Conservation (phyloP, 1,140 invertebrate genomes). For the Leptinotarsa undecemlineata region DNA sequence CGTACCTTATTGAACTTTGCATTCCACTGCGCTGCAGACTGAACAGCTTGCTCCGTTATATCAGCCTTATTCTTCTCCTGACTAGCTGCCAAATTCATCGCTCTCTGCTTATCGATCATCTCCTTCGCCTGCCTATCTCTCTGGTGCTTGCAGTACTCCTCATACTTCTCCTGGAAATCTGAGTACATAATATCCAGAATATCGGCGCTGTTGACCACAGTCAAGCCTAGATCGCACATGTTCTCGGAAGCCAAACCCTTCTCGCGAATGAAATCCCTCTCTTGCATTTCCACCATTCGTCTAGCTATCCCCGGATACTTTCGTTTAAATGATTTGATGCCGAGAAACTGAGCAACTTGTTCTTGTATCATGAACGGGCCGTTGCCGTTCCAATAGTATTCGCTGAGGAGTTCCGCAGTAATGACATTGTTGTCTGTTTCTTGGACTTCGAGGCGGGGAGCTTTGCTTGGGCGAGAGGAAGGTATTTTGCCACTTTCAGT, state of each 20-base stretch:
- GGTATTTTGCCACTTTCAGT: conserved; percentile 65
- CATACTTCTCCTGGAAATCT: conserved; percentile 94
- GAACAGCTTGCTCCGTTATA: conserved; percentile 82
- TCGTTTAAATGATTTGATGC: conserved; percentile 92
- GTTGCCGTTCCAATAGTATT: conserved; percentile 90
- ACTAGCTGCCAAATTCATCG: conserved; percentile 49
- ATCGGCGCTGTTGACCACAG: conserved; percentile 87
- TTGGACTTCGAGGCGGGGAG: conserved; percentile 26
- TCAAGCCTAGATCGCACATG: conserved; percentile 92
- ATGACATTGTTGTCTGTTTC: conserved; percentile 69
- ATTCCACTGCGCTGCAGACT: conserved; percentile 89
- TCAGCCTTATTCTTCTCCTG: conserved; percentile 63
- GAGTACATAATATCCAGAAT: conserved; percentile 92
- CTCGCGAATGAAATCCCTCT: conserved; percentile 58
- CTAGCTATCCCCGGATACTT: conserved; percentile 85
- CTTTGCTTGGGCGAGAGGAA: conserved; percentile 25
- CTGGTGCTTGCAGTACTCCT: conserved; percentile 85
- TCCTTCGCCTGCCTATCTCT: conserved; percentile 78
- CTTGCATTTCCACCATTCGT: conserved; percentile 83
- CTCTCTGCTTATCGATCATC: conserved; percentile 71
- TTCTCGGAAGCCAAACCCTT: conserved; percentile 82
- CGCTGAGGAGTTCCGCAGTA: conserved; percentile 84
- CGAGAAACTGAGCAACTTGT: conserved; percentile 89
- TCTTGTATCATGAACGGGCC: conserved; percentile 85
- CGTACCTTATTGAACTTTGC: conserved; percentile 72